These are phyloP conservation scores for Lithobates pipiens DNA, from an alignment of 2,797 vertebrate species.

Conservation along the genomic window DNA sequence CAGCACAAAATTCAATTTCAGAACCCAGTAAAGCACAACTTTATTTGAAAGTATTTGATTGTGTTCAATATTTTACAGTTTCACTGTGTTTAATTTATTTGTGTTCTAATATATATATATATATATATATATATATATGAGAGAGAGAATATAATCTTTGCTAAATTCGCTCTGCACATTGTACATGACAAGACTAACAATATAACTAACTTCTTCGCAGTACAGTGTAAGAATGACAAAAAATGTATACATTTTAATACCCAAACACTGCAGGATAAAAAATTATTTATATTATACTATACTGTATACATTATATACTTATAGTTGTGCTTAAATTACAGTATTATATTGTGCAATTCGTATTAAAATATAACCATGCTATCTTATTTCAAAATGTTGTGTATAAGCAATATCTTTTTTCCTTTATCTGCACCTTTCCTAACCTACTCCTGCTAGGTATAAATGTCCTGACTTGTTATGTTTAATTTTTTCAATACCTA, in stretches of 20 bases:
- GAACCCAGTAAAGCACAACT: constrained; percentile 68
- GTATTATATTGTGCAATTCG: not conserved
- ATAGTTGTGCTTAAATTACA: not conserved
- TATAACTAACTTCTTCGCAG: too few relatives aligned
- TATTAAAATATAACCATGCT: not conserved
- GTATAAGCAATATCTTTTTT: not conserved
- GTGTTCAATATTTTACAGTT: constrained; percentile 60
- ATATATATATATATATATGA: not conserved
- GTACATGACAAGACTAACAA: not conserved
- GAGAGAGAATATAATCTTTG: not conserved
- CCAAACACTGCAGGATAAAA: not conserved
- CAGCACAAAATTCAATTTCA: constrained; percentile 67
- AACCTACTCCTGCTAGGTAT: too few relatives aligned
- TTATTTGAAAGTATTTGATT: constrained; percentile 64
- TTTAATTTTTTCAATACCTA: too few relatives aligned
- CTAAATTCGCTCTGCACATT: not conserved
- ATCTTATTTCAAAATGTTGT: not conserved
- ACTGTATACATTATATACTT: not conserved
- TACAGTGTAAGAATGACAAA: not conserved
- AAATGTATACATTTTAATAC: not conserved
- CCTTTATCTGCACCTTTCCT: too few relatives aligned
- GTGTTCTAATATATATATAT: not conserved
- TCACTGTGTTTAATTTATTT: constrained; percentile 58
- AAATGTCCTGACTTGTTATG: too few relatives aligned
- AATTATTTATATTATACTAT: not conserved